Evolutionary conservation across 2,797 vertebrate species (phyloP), one percentile per base, ranked within the genome.

Genomic region (Dendrocincla fuliginosa): DNA sequence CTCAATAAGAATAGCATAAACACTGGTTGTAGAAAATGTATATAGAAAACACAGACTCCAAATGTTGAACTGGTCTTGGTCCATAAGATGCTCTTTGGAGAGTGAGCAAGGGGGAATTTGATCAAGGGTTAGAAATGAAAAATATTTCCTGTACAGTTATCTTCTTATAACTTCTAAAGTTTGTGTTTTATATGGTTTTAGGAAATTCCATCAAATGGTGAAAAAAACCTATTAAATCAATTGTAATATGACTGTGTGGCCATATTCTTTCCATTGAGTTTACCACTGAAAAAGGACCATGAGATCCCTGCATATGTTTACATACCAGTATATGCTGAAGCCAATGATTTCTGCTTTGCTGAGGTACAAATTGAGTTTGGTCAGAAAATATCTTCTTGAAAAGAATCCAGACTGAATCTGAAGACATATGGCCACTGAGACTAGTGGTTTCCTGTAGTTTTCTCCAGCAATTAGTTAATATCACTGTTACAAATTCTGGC

Each of bases 141-240:
- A 88, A 44, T 56, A 44, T 71, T 86, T 67, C 4, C 53, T 53
- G 7, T n/a, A 70, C 7, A 61, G 30, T 13, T 68, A 61, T 33
- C 32, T 30, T 7, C 10, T 65, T 71, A 68, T 44, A 86, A 76
- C 50, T 78, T 56, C 18, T 89, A 77, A 82, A 77, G 32, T 89
- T 95, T 42, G 17, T 42, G 56, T 74, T 95, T 74, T 80, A 89
- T 42, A 53, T 89, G 17, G 50, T 76, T 87, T 33, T 33, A 78
- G 50, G 10, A 90, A 80, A 73, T 92, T 91, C 84, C 71, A 67
- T 61, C 77, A 96, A 96, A 90, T 42, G 32, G 41, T 91, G 28
- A 86, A 23, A 86, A 85, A 87, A 87, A 84, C 35, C 71, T 86
- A 57, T 49, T 68, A 91, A 88, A 94, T 42, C 23, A 59, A 47